Percentiles rank a stretch among this genome's conserved stretches.
Evolutionary conservation across 2,797 vertebrate species (phyloP).

Genomic region (Paguma larvata): DNA sequence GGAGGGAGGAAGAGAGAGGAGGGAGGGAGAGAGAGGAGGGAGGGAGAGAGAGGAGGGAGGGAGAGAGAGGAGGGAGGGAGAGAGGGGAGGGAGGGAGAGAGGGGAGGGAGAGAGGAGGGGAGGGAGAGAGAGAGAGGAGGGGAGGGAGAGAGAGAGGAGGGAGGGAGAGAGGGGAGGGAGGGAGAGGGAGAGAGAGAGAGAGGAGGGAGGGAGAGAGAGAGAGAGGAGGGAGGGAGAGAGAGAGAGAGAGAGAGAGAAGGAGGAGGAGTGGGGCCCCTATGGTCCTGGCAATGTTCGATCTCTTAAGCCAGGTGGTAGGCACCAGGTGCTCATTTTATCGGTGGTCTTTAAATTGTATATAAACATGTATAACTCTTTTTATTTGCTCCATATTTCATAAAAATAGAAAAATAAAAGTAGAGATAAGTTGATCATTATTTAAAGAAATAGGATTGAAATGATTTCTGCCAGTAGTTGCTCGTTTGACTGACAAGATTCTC

Average conservation of each 20-base stretch:
- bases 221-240: too few relatives aligned
- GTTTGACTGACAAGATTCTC: not conserved
- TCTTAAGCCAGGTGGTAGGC: not conserved
- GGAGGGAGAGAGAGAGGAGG: too few relatives aligned
- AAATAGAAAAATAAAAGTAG: slow-evolving; percentile 47
- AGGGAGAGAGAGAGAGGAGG: too few relatives aligned
- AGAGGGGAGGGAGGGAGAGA: not conserved
- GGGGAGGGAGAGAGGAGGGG: too few relatives aligned
- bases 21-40: not conserved
- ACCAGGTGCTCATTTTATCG: not conserved
- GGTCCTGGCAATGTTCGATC: not conserved
- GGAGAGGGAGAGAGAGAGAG: not conserved
- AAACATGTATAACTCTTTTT: slow-evolving; percentile 15
- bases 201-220: not conserved
- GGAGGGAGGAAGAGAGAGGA: not conserved
- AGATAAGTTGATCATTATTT: slow-evolving; percentile 3
- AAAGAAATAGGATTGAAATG: slow-evolving; percentile 44
- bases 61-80: not conserved
- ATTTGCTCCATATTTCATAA: slow-evolving; percentile 32
- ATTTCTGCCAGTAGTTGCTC: slow-evolving; percentile 25
- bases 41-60: not conserved
- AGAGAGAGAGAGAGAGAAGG: not conserved
- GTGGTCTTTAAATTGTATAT: slow-evolving; percentile 36
- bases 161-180: too few relatives aligned
- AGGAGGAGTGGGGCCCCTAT: not conserved